phyloP scores from a whole-genome alignment of 2,888 invertebrate species.

The Erebia palarica region DNA sequence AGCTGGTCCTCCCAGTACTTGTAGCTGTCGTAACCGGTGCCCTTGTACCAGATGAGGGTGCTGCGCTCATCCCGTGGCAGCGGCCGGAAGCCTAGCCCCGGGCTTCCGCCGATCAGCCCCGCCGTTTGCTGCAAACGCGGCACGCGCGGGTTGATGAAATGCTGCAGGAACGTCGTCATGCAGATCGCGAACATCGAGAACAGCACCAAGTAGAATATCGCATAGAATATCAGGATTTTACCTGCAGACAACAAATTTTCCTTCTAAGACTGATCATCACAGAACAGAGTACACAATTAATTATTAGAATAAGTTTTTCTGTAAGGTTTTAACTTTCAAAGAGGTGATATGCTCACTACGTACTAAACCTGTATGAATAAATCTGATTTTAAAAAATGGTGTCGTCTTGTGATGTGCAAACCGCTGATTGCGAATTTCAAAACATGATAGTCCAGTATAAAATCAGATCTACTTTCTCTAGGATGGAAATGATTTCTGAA shows the following conservation, averaged over 20 bases:
- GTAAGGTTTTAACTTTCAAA: too few relatives aligned
- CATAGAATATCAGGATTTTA: conserved; percentile 95
- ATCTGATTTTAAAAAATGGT: too few relatives aligned
- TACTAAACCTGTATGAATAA: too few relatives aligned
- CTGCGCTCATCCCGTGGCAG: conserved; percentile 95
- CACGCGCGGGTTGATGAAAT: conserved; percentile 92
- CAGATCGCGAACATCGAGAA: conserved; percentile 95
- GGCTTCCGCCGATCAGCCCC: conserved; percentile 95
- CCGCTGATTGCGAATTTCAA: too few relatives aligned
- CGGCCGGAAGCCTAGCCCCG: conserved; percentile 97
- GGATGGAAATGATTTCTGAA: too few relatives aligned
- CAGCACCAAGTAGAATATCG: conserved; percentile 94
- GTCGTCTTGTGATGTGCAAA: too few relatives aligned
- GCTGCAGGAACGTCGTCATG: conserved; percentile 95
- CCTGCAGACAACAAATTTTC: conserved; percentile 78
- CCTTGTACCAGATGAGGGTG: conserved; percentile 97
- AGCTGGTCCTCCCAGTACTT: conserved; percentile 91
- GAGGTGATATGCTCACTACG: too few relatives aligned
- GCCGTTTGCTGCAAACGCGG: conserved; percentile 93
- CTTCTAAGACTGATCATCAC: too few relatives aligned
- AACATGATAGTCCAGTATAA: too few relatives aligned
- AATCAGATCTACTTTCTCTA: too few relatives aligned
- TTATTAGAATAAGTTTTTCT: too few relatives aligned
- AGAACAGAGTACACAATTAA: too few relatives aligned
- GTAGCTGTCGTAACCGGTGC: conserved; percentile 88